Evolutionary conservation across 2,113 vertebrate genomes (phyloP).

Genomic region (Zapornia atra): DNA sequence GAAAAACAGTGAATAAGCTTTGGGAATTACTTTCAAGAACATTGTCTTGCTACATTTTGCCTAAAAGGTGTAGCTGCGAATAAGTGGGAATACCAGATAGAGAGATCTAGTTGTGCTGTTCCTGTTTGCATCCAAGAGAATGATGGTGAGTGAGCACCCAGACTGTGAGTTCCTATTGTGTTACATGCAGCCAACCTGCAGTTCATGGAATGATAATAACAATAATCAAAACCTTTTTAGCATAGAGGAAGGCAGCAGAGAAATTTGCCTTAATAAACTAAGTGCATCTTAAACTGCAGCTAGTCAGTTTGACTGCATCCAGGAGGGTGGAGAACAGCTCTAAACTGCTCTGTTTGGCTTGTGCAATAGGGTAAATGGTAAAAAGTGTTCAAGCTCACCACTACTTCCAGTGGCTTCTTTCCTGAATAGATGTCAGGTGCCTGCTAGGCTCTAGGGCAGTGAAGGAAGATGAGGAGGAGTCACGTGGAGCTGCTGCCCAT

Average conservation of each 20-base stretch:
- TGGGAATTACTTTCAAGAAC: background rate
- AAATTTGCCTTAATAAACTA: background rate
- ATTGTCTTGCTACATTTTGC: background rate
- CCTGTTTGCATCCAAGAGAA: background rate
- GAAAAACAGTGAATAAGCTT: background rate
- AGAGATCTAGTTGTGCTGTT: background rate
- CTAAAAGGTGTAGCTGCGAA: background rate
- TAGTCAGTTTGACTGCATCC: background rate
- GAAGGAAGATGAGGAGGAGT: background rate
- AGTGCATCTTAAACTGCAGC: background rate
- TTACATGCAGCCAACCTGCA: background rate
- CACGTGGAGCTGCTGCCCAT: fast-evolving
- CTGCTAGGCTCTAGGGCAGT: background rate
- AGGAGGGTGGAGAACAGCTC: background rate
- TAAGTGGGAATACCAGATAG: background rate
- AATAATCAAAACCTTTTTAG: background rate
- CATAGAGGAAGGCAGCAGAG: background rate
- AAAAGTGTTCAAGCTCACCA: background rate
- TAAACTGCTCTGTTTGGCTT: background rate
- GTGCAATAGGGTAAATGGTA: background rate
- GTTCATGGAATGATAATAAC: background rate
- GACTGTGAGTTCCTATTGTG: background rate
- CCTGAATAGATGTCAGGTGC: background rate
- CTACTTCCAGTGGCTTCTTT: background rate
- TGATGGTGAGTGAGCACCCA: background rate